Conservation (phyloP, 1,140 invertebrate species). For the Plodia interpunctella region DNA sequence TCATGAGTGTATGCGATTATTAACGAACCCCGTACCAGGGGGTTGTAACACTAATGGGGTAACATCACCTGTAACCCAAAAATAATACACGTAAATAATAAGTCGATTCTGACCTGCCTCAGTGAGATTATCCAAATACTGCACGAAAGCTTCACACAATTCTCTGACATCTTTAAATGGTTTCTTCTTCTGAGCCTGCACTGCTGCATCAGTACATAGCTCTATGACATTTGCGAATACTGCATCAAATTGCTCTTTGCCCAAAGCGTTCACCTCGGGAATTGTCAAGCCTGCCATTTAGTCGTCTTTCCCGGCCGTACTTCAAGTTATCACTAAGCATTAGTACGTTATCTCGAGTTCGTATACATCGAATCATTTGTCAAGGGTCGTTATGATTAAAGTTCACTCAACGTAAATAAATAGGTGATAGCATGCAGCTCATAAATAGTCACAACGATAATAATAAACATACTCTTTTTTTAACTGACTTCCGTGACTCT, state of each 20-base stretch:
- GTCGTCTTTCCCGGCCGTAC: conserved; percentile 12
- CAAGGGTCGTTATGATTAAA: conserved; percentile 25
- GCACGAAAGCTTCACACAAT: conserved; percentile 75
- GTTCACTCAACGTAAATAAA: conserved; percentile 17
- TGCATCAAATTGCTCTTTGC: conserved; percentile 77
- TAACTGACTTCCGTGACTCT: too few species aligned
- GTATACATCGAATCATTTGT: conserved; percentile 9
- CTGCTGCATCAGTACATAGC: conserved; percentile 77
- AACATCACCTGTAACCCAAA: too few species aligned
- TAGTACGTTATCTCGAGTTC: conserved; percentile 15
- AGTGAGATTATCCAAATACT: conserved; percentile 78
- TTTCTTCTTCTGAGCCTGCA: conserved; percentile 68
- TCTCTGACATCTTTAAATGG: conserved; percentile 77
- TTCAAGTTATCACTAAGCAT: conserved; percentile 1
- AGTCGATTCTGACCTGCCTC: conserved; percentile 62
- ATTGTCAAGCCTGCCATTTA: conserved; percentile 33
- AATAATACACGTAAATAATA: too few species aligned
- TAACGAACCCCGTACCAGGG: too few species aligned
- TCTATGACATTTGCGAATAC: conserved; percentile 83
- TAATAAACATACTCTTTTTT: neutral
- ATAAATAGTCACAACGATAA: neutral
- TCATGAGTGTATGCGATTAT: too few species aligned
- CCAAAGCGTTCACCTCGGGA: conserved; percentile 77
- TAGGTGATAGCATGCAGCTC: neutral
- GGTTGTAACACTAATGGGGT: too few species aligned